A percentile compares a stretch with the other conserved stretches of the same genome.
These are phyloP conservation scores for Gymnoscopelus braueri DNA, from an alignment of 2,797 vertebrate species.

Conservation along the genomic window DNA sequence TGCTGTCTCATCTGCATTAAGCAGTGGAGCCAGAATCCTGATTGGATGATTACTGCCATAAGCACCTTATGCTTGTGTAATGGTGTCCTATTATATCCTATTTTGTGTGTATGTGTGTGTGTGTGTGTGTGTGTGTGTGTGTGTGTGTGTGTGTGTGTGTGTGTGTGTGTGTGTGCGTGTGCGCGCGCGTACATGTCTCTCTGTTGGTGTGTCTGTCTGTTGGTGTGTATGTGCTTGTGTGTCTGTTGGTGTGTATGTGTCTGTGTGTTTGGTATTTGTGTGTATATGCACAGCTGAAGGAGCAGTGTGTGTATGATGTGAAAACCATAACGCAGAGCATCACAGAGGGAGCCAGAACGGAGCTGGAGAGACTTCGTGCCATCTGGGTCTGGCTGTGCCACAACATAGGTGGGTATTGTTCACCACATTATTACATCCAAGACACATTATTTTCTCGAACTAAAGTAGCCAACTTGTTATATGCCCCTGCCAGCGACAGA, in stretches of 20 bases:
- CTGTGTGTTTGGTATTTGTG: background rate
- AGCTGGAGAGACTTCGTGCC: conserved; percentile 81
- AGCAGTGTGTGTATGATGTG: conserved; percentile 64
- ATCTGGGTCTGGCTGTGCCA: conserved; percentile 89
- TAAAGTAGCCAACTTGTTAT: too few species aligned
- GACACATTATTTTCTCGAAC: too few species aligned
- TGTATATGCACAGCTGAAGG: conserved; percentile 72
- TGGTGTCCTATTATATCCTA: background rate
- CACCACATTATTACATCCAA: too few species aligned
- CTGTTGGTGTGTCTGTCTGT: conserved; percentile 2
- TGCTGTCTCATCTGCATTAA: background rate
- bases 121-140: conserved; percentile 11
- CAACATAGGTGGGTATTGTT: conserved; percentile 78
- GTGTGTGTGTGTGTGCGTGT: conserved; percentile 13
- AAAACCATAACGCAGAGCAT: conserved; percentile 73
- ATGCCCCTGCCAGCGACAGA: too few species aligned
- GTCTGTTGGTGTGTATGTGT: conserved; percentile 8
- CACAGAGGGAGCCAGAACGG: conserved; percentile 72
- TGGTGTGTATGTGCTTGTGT: background rate
- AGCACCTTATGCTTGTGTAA: background rate
- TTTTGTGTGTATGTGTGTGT: conserved; percentile 23
- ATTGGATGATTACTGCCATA: background rate
- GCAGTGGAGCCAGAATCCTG: background rate
- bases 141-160: conserved; percentile 32
- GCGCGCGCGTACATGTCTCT: background rate